Evolutionary conservation across 2,113 vertebrate genomes (phyloP).

Genomic region (Paramisgurnus dabryanus): DNA sequence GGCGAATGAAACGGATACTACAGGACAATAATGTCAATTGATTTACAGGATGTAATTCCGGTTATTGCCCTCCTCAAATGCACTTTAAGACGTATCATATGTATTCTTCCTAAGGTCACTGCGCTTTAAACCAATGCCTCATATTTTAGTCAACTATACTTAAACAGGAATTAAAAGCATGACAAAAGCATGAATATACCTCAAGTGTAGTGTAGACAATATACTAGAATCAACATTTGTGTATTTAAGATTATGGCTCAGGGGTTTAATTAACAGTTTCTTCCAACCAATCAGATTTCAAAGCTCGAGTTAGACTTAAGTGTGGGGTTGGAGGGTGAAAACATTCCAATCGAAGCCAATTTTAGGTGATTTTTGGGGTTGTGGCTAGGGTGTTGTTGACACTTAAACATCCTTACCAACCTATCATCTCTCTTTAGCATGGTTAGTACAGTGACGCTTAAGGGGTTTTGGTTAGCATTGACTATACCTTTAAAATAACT

Average conservation of each 20-base stretch:
- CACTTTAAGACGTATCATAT: conserved; percentile 4
- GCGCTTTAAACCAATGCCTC: neutral
- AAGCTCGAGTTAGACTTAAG: too few relatives aligned
- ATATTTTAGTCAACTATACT: neutral
- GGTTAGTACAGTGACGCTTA: too few relatives aligned
- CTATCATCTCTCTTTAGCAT: too few relatives aligned
- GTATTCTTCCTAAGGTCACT: conserved; percentile 4
- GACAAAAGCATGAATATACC: too few relatives aligned
- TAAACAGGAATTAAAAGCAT: neutral
- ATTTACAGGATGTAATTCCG: conserved; percentile 18
- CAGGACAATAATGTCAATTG: conserved; percentile 22
- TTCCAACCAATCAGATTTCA: neutral
- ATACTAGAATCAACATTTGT: neutral
- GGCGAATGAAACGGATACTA: conserved; percentile 10
- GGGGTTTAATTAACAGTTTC: neutral
- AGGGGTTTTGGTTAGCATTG: too few relatives aligned
- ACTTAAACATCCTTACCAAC: too few relatives aligned
- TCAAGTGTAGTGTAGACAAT: neutral
- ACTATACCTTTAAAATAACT: too few relatives aligned
- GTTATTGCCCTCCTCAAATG: neutral
- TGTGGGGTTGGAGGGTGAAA: too few relatives aligned
- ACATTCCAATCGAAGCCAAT: too few relatives aligned
- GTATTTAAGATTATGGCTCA: neutral
- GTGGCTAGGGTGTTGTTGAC: too few relatives aligned
- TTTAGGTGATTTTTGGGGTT: too few relatives aligned